Evolutionary conservation across 2,113 vertebrate species (phyloP).

Genomic region (Chrysochloris asiatica): DNA sequence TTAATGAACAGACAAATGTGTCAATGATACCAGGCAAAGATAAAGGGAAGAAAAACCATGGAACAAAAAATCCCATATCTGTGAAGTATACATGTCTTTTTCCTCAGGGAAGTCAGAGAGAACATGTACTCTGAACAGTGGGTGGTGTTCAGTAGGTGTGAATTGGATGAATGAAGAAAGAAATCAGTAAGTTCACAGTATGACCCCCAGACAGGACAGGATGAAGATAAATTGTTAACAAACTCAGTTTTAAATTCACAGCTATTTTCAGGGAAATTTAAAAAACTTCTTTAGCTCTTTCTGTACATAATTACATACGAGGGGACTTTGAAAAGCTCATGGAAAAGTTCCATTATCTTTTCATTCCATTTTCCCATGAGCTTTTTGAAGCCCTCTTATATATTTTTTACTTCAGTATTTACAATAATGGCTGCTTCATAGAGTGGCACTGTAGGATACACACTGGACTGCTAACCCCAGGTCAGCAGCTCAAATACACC

Average conservation of each 20-base stretch:
- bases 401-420: neutral
- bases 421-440: constrained; percentile 7
- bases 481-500: too few relatives aligned
- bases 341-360: too few relatives aligned
- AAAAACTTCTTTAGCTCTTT: neutral
- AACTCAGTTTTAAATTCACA: neutral
- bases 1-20: neutral
- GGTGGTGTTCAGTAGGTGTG: neutral
- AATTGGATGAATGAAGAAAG: neutral
- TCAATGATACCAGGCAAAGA: neutral
- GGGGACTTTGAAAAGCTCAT: too few relatives aligned
- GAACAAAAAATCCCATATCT: neutral
- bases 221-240: neutral
- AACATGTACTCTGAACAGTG: rapidly evolving
- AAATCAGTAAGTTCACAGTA: neutral
- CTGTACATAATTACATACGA: neutral
- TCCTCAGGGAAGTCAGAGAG: neutral
- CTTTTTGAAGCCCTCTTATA: too few relatives aligned
- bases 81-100: neutral
- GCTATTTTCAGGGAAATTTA: constrained; percentile 45
- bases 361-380: too few relatives aligned
- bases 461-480: too few relatives aligned
- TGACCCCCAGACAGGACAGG: neutral
- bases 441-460: too few relatives aligned
- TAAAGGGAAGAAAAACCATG: rapidly evolving